Conservation (phyloP, 2,888 invertebrate genomes). For the Papilio demoleus region DNA sequence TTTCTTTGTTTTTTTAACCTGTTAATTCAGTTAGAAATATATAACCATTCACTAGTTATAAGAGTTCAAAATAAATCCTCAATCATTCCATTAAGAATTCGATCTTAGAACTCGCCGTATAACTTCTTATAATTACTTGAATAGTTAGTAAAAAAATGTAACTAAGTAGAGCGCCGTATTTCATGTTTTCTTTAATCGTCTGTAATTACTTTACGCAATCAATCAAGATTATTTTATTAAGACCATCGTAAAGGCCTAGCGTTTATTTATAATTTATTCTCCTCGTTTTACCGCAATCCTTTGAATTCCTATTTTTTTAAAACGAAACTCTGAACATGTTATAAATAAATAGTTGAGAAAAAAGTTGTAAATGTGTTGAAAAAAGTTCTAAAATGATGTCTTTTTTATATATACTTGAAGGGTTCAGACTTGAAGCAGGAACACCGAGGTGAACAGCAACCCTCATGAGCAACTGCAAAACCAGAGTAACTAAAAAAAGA, state of each 20-base stretch:
- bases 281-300: constrained; percentile 13
- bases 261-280: constrained; percentile 3
- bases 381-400: too few species aligned
- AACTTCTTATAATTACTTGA: neutral
- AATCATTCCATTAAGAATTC: neutral
- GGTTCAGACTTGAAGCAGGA: too few species aligned
- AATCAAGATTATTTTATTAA: constrained; percentile 17
- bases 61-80: neutral
- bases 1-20: too few species aligned
- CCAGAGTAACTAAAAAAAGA: too few species aligned
- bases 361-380: too few species aligned
- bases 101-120: neutral
- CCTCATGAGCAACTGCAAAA: too few species aligned
- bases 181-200: constrained; percentile 19
- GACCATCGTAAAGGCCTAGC: constrained; percentile 8
- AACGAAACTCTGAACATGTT: neutral
- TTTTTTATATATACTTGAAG: too few species aligned
- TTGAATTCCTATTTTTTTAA: constrained; percentile 9
- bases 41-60: too few species aligned
- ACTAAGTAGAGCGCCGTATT: constrained; percentile 23
- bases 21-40: too few species aligned
- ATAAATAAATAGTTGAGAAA: constrained; percentile 1
- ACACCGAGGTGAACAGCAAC: too few species aligned
- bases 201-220: constrained; percentile 13
- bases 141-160: constrained; percentile 11